A percentile compares a stretch with the other conserved stretches of the same genome.
These are phyloP conservation scores for Gallirallus australis DNA, from an alignment of 2,797 vertebrate species.

Conservation along the genomic window DNA sequence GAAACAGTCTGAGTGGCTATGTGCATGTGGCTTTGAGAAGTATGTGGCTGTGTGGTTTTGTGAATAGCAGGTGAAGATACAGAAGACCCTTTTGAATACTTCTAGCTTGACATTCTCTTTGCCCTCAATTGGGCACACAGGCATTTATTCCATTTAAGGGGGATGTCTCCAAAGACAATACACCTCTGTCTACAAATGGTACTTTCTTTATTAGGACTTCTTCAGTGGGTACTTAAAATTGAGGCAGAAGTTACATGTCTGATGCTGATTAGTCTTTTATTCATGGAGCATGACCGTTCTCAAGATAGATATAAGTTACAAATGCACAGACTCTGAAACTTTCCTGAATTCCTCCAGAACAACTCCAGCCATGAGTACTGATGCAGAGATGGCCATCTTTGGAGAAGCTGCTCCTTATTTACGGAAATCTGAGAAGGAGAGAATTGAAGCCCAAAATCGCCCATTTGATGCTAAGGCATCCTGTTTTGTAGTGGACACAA, in stretches of 20 bases:
- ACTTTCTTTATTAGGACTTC: not conserved
- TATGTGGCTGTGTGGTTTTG: not conserved
- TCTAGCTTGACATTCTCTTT: not conserved
- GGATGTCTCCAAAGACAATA: not conserved
- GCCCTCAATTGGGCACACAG: not conserved
- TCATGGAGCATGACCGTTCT: not conserved
- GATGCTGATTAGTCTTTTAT: not conserved
- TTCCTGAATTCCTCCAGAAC: slow-evolving; percentile 5
- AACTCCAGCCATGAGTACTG: slow-evolving; percentile 76
- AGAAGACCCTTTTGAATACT: not conserved
- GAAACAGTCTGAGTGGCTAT: not conserved
- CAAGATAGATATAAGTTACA: not conserved
- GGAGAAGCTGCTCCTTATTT: slow-evolving; percentile 85
- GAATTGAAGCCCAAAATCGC: slow-evolving; percentile 85
- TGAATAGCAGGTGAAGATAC: not conserved
- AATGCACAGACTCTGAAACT: not conserved
- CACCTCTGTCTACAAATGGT: not conserved
- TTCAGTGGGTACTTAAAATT: not conserved
- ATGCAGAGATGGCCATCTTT: slow-evolving; percentile 84
- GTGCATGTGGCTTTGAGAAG: not conserved
- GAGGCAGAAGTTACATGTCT: not conserved
- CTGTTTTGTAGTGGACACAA: slow-evolving; percentile 83
- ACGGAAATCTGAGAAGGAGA: slow-evolving; percentile 86
- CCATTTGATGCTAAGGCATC: slow-evolving; percentile 88
- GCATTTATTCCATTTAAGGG: not conserved